Evolutionary conservation across 2,797 vertebrate species (phyloP), one percentile per base, ranked within the genome.

Genomic region (Mus spretus): DNA sequence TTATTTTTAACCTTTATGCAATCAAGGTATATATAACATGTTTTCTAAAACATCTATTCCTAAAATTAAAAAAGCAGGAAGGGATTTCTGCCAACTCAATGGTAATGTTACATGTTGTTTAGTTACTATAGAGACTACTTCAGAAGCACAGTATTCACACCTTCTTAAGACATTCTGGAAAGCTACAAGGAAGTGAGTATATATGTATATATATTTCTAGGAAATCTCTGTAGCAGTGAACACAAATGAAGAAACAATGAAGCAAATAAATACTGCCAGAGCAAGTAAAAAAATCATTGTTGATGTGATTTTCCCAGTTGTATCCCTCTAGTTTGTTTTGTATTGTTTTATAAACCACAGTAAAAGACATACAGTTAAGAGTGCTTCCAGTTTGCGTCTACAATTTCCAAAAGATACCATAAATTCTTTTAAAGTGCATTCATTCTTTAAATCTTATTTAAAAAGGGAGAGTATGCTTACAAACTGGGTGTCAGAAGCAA

Each of bases 191-290:
- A 87, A 63, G 9, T 44, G 4, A 28, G 34, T 84, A n/a, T 89
- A n/a, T 91, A 63, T 9, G 11, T 26, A 63, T 26, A 63, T 26
- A 26, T 26, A 63, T 59, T 61, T 26, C 61, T 26, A 61, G 47
- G 59, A 88, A 97, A 79, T 67, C 59, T 87, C 13, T 91, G 24
- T 22, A 88, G 12, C 57, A 63, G 24, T 72, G 61, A 82, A 95
- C 96, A 92, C 31, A 94, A 93, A 81, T 83, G 28, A 93, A 84
- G 24, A 72, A 94, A 84, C 24, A 82, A 83, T 90, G 11, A 65
- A 89, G n/a, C 44, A 90, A 40, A 87, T 55, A 89, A 88, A 87
- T 15, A 79, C 24, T 57, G 28, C 47, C 26, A 63, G 31, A 28
- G 19, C 44, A 28, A 75, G 74, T 72, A 50, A 84, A 65, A 65